Evolutionary conservation across 1,140 invertebrate species (phyloP).

Genomic region (Papilio polyxenes): DNA sequence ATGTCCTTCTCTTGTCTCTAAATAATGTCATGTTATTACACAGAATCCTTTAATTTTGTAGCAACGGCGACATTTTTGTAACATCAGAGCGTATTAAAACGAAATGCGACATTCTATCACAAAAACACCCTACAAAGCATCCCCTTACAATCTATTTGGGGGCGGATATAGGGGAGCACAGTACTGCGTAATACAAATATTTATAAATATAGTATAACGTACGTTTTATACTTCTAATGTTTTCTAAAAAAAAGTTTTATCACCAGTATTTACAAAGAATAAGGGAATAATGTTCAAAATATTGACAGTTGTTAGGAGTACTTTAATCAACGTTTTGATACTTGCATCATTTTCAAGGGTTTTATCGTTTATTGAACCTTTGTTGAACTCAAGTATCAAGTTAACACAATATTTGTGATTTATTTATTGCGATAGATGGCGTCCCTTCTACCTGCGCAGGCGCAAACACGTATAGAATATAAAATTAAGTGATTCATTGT

Average conservation of each 20-base stretch:
- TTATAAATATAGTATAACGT: background rate
- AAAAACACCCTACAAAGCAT: slow-evolving; percentile 7
- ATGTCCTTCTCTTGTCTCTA: background rate
- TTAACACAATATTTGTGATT: background rate
- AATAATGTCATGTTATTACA: background rate
- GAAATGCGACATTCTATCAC: background rate
- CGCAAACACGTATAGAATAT: slow-evolving; percentile 47
- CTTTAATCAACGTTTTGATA: background rate
- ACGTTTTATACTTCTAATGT: background rate
- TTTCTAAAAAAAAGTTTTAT: background rate
- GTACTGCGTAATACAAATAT: background rate
- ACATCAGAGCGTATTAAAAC: background rate
- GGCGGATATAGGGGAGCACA: slow-evolving; percentile 10
- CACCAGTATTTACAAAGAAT: background rate
- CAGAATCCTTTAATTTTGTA: background rate
- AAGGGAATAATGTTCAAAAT: background rate
- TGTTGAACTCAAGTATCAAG: slow-evolving; percentile 10
- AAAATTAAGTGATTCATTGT: slow-evolving; percentile 55
- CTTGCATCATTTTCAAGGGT: background rate
- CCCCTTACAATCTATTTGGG: slow-evolving; percentile 35
- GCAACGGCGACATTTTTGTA: background rate
- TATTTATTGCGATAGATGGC: slow-evolving; percentile 23
- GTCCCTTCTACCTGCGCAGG: slow-evolving; percentile 18
- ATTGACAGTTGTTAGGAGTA: background rate
- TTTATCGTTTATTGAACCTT: background rate